These are phyloP conservation scores for Drosophila hamatofila DNA, from an alignment of 2,888 invertebrate genomes.

Conservation along the genomic window DNA sequence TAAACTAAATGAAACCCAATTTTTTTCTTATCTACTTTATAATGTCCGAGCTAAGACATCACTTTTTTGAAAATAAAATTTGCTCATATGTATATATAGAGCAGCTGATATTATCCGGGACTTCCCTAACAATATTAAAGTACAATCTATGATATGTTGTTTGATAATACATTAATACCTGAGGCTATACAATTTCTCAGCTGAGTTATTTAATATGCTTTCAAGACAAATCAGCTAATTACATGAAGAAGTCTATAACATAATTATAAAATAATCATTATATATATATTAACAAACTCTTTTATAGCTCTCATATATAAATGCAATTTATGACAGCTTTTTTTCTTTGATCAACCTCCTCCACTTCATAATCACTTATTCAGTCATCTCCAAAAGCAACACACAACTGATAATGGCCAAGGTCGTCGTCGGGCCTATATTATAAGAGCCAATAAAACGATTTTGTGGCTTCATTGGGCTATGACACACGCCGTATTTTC, in stretches of 20 bases:
- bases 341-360: background rate
- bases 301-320: background rate
- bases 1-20: background rate
- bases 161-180: background rate
- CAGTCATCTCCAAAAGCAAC: slow-evolving; percentile 5
- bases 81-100: background rate
- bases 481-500: slow-evolving; percentile 15
- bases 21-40: background rate
- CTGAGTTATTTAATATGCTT: background rate
- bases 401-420: background rate
- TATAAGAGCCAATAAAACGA: slow-evolving; percentile 9
- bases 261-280: background rate
- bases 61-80: background rate
- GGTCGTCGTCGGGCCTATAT: background rate
- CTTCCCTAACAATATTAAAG: background rate
- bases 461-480: background rate
- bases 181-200: no score
- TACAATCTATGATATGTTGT: background rate
- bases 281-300: background rate
- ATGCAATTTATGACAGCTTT: background rate
- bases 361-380: background rate
- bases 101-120: background rate
- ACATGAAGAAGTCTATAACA: background rate
- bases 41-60: background rate
- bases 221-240: background rate